Evolutionary conservation across 2,113 vertebrate species (phyloP).

Genomic region (Nipponia nippon): DNA sequence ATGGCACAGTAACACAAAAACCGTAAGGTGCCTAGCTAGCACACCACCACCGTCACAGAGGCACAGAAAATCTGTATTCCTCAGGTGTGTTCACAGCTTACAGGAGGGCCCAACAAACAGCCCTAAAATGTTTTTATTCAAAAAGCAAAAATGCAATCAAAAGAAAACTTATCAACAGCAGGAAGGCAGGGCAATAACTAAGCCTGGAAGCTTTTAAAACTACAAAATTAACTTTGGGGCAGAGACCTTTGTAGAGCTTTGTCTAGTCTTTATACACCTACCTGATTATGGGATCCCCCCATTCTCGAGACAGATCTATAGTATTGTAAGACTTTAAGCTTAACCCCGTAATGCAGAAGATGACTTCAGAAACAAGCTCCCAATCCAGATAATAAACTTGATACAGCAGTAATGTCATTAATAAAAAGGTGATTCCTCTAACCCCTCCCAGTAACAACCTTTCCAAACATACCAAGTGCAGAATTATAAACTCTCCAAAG

Average conservation of each 20-base stretch:
- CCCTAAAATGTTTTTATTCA: not conserved
- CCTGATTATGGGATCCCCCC: accelerated
- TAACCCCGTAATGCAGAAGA: not conserved
- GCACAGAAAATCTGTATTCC: not conserved
- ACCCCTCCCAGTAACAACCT: too few species aligned
- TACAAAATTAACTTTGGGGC: not conserved
- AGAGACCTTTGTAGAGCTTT: not conserved
- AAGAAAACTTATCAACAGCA: not conserved
- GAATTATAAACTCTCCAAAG: accelerated
- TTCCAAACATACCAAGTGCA: accelerated
- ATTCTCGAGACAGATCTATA: accelerated
- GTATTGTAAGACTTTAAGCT: not conserved
- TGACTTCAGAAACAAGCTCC: not conserved
- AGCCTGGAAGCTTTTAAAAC: not conserved
- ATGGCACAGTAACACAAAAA: accelerated
- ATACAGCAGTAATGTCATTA: not conserved
- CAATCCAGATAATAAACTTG: not conserved
- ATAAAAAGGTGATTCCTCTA: not conserved
- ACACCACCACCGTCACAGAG: too few species aligned
- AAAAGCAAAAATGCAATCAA: not conserved
- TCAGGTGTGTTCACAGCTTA: not conserved
- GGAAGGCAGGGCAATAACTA: not conserved
- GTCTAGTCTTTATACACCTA: too few species aligned
- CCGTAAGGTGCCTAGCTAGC: accelerated
- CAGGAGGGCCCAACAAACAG: not conserved